Percentiles rank a stretch among this genome's conserved stretches.
These are phyloP conservation scores for Esperia sulphurella DNA, from an alignment of 2,888 invertebrate species.

Conservation along the genomic window DNA sequence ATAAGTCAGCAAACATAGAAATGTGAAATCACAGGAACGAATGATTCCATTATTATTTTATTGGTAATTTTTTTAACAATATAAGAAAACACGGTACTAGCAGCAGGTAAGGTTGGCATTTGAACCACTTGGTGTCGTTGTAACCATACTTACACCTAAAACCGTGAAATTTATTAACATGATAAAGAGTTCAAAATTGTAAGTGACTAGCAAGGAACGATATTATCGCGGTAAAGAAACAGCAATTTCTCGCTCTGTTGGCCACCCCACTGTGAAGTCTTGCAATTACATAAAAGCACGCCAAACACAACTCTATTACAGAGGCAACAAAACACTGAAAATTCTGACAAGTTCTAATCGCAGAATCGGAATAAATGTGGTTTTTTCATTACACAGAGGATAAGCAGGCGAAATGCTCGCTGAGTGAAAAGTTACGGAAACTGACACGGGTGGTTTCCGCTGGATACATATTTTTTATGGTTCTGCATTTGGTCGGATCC, in stretches of 20 bases:
- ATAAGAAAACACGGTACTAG: too few relatives aligned
- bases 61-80: too few relatives aligned
- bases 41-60: too few relatives aligned
- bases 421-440: constrained; percentile 2
- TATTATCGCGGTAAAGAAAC: constrained; percentile 19
- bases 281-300: neutral
- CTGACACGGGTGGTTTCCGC: neutral
- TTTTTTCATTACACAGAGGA: constrained; percentile 1
- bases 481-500: too few relatives aligned
- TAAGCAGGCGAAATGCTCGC: neutral
- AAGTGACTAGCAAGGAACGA: neutral
- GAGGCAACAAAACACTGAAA: neutral
- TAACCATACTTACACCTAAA: too few relatives aligned
- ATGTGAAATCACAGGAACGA: too few relatives aligned
- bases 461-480: too few relatives aligned
- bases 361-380: neutral
- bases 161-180: neutral
- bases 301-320: constrained; percentile 9
- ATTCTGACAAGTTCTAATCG: neutral
- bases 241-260: constrained; percentile 46
- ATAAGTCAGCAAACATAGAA: too few relatives aligned
- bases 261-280: constrained; percentile 17
- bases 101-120: too few relatives aligned
- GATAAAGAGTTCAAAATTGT: too few relatives aligned
- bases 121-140: too few relatives aligned